These are phyloP conservation scores for Channa maculata DNA, from an alignment of 2,113 vertebrate genomes.

Conservation along the genomic window DNA sequence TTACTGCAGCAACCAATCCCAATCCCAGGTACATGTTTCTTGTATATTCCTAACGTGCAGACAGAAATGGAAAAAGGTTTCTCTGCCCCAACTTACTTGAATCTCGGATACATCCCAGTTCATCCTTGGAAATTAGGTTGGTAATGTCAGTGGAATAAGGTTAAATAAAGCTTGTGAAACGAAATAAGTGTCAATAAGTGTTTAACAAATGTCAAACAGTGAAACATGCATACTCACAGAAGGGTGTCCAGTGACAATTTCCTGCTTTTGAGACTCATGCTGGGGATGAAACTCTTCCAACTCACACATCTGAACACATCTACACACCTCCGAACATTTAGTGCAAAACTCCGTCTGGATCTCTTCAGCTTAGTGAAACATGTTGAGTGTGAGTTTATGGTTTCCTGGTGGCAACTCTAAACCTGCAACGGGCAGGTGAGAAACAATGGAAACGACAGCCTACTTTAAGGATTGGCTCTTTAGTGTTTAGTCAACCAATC, in stretches of 20 bases:
- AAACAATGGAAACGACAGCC: neutral
- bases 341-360: neutral
- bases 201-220: no score
- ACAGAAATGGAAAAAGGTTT: no score
- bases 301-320: neutral
- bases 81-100: no score
- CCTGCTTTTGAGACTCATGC: slow-evolving; percentile 66
- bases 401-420: neutral
- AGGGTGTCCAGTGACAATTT: slow-evolving; percentile 77
- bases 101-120: no score
- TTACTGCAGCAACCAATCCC: no score
- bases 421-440: neutral
- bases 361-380: neutral
- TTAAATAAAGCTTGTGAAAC: neutral
- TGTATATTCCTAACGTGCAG: no score
- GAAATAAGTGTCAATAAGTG: no score
- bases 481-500: slow-evolving; percentile 27
- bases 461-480: neutral
- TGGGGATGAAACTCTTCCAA: slow-evolving; percentile 1
- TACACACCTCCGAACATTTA: neutral
- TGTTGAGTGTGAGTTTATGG: neutral
- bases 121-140: no score
- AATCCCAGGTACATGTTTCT: no score
- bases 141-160: no score
- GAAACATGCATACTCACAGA: slow-evolving; percentile 72